Conservation (phyloP, 2,113 vertebrate genomes). For the Cygnus buccinator region DNA sequence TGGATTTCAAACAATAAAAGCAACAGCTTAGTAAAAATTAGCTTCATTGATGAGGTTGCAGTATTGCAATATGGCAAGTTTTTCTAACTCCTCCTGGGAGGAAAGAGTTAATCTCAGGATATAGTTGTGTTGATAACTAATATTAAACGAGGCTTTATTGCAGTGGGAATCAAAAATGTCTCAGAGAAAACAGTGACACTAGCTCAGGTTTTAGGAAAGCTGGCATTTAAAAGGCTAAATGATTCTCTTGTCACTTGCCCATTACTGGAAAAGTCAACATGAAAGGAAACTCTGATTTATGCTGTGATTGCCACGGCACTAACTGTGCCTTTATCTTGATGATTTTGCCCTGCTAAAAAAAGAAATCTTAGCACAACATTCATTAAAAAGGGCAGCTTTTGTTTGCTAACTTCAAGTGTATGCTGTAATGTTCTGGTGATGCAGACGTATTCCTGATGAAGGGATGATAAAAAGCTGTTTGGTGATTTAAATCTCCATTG, state of each 20-base stretch:
- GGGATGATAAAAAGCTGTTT: neutral
- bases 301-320: neutral
- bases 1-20: neutral
- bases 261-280: constrained; percentile 24
- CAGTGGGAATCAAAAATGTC: neutral
- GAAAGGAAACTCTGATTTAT: constrained; percentile 15
- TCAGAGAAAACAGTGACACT: neutral
- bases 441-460: neutral
- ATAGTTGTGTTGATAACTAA: neutral
- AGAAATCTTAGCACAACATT: neutral
- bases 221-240: neutral
- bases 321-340: neutral
- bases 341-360: constrained; percentile 46
- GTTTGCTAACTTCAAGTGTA: neutral
- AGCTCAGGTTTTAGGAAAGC: neutral
- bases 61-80: neutral
- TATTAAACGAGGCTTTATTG: neutral
- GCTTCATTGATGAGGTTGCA: neutral
- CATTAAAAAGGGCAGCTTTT: constrained; percentile 9
- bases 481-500: neutral
- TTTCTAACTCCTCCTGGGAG: neutral
- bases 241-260: constrained; percentile 9
- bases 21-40: neutral
- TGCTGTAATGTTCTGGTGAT: neutral
- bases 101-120: neutral